phyloP scores from a whole-genome alignment of 92 coral and sea anemone genomes.

The Anthopleura xanthogrammica region DNA sequence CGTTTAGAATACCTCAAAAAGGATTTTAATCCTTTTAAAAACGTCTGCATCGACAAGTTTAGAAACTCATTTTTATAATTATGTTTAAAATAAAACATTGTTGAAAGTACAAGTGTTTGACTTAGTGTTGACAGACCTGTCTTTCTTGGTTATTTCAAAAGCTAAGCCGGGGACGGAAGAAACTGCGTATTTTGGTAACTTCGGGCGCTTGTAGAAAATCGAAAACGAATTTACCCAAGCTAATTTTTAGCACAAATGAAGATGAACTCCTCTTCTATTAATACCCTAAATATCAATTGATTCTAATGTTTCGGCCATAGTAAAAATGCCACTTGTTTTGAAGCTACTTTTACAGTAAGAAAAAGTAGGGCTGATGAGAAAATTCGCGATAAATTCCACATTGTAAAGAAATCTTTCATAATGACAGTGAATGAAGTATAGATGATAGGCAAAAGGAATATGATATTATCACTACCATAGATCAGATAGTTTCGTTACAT shows the following conservation, averaged over 20 bases:
- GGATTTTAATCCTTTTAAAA: background rate
- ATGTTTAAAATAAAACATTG: background rate
- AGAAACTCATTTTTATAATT: background rate
- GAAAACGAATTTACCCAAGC: background rate
- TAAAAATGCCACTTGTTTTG: constrained; percentile 4
- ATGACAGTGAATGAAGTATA: no score
- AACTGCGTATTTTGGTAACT: background rate
- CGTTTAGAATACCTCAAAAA: background rate
- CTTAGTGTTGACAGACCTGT: background rate
- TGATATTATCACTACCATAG: no score
- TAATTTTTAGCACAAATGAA: background rate
- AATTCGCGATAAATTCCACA: background rate
- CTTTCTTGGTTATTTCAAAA: no score
- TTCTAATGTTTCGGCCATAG: constrained; percentile 1
- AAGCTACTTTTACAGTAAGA: background rate
- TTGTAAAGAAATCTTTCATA: background rate
- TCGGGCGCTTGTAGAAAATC: background rate
- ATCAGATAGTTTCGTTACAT: no score
- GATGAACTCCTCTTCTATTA: background rate
- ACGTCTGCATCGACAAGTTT: background rate
- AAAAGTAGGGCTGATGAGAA: background rate
- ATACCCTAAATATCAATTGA: background rate
- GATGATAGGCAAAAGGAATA: no score
- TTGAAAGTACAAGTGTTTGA: background rate
- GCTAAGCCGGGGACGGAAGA: background rate